These are phyloP conservation scores for Merluccius polli DNA, from an alignment of 2,797 vertebrate genomes.

Conservation along the genomic window DNA sequence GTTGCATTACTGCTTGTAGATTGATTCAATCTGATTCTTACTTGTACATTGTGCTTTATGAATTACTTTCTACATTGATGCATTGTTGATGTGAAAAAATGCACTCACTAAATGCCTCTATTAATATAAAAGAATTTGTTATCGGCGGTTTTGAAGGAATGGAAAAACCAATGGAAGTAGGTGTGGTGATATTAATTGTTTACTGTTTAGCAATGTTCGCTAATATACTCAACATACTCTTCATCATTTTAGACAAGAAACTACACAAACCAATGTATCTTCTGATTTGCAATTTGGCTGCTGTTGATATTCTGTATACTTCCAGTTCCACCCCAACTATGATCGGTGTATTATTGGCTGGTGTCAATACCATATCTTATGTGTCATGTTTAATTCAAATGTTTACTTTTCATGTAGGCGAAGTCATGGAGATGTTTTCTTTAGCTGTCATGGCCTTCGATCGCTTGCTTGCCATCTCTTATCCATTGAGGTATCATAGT, in stretches of 20 bases:
- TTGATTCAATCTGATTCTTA: background rate
- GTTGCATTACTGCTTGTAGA: background rate
- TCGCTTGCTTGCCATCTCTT: constrained; percentile 24
- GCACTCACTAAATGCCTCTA: constrained; percentile 24
- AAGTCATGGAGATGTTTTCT: constrained; percentile 22
- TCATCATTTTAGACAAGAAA: constrained; percentile 48
- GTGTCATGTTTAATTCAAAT: constrained; percentile 14
- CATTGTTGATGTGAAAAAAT: constrained; percentile 15
- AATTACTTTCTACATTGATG: background rate
- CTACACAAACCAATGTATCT: constrained; percentile 63
- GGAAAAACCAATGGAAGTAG: constrained; percentile 8
- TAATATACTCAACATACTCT: constrained; percentile 37
- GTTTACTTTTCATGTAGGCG: constrained; percentile 4
- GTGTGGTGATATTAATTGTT: constrained; percentile 14
- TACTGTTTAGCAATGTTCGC: constrained; percentile 1
- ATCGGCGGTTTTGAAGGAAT: constrained; percentile 27
- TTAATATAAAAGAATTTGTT: constrained; percentile 21
- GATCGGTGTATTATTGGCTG: constrained; percentile 26
- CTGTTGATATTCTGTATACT: constrained; percentile 51
- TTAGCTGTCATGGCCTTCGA: constrained; percentile 32
- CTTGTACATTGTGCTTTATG: background rate
- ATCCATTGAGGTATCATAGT: constrained; percentile 27
- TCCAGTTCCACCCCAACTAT: constrained; percentile 40
- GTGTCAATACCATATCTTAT: constrained; percentile 24
- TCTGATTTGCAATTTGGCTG: constrained; percentile 56